Evolutionary conservation across 2,888 invertebrate species (phyloP), one percentile per base, ranked within the genome.

Genomic region (Erebia palarica): DNA sequence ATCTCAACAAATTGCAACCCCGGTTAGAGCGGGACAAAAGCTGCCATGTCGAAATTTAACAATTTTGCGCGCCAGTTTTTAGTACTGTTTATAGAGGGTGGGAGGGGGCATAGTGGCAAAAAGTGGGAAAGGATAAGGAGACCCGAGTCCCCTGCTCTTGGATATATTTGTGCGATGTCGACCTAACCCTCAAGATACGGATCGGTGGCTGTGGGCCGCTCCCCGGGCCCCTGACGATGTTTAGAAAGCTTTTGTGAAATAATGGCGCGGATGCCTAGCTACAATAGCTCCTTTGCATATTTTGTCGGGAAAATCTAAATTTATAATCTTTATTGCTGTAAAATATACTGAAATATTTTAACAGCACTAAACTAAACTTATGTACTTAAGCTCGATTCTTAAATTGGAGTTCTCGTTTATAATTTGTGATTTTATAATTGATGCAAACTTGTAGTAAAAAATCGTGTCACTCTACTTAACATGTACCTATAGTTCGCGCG

Each of bases 1-100:
- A 91, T 91, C 91, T 88, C 90, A 87, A 83, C 87, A 89, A 91
- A 91, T 91, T 90, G 91, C 87, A 85, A 84, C 81, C 82, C 79
- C 81, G 78, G 84, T 76, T 78, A 83, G 87, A 86, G 81, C 63
- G 87, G 82, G 86, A 88, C 84, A 84, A 83, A 86, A 83, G 77
- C 75, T 77, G 78, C 78, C 80, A 84, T 80, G 81, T 80, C 81
- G 83, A 80, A 91, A 91, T 90, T 91, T 90, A 88, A 90, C 90
- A 90, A 91, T 91, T 91, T 88, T 84, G 88, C 86, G 76, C 84
- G 82, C 81, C 86, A 81, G 83, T 90, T 88, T 91, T 92, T 91
- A 90, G 87, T 85, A 80, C 83, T 91, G 91, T 91, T 91, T 92
- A 91, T 89, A 85, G 88, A 84, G 86, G 85, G 84, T 71, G 76